Percentiles rank a stretch among this genome's conserved stretches.
phyloP scores from a whole-genome alignment of 2,888 invertebrate genomes.

The Allacma fusca region DNA sequence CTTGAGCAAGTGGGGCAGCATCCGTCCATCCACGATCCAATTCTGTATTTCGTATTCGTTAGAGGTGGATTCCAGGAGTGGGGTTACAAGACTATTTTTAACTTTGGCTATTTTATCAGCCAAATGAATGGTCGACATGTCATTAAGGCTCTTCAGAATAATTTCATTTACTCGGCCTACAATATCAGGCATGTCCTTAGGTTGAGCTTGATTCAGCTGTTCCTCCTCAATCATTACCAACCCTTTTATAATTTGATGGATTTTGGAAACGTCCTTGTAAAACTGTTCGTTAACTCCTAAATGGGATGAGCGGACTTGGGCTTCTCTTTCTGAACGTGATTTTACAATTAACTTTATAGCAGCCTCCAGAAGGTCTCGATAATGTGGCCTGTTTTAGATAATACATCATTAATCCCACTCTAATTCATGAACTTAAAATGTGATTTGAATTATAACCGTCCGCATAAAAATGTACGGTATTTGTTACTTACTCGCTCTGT shows the following conservation, averaged over 20 bases:
- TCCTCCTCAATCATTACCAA: conserved; percentile 71
- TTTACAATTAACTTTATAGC: conserved; percentile 70
- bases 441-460: too few relatives aligned
- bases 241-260: conserved; percentile 73
- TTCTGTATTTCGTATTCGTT: conserved; percentile 72
- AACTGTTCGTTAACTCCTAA: conserved; percentile 72
- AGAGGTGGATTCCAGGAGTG: conserved; percentile 41
- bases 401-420: background rate
- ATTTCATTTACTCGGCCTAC: conserved; percentile 71
- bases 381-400: conserved; percentile 43
- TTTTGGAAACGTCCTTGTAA: conserved; percentile 73
- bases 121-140: conserved; percentile 38
- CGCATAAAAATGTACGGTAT: too few relatives aligned
- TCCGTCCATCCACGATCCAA: conserved; percentile 75
- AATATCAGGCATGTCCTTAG: conserved; percentile 69
- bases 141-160: conserved; percentile 64
- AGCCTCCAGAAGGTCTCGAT: conserved; percentile 67
- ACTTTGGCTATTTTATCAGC: conserved; percentile 50
- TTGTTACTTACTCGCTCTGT: conserved; percentile 68
- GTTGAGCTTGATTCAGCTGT: conserved; percentile 70
- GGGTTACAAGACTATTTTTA: conserved; percentile 45
- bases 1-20: conserved; percentile 63
- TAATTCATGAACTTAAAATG: too few relatives aligned
- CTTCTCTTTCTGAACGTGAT: conserved; percentile 63
- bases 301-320: conserved; percentile 61